A percentile compares a stretch with the other conserved stretches of the same genome.
phyloP scores from a whole-genome alignment of 1,140 invertebrate species.

The Drosophila murphyi region DNA sequence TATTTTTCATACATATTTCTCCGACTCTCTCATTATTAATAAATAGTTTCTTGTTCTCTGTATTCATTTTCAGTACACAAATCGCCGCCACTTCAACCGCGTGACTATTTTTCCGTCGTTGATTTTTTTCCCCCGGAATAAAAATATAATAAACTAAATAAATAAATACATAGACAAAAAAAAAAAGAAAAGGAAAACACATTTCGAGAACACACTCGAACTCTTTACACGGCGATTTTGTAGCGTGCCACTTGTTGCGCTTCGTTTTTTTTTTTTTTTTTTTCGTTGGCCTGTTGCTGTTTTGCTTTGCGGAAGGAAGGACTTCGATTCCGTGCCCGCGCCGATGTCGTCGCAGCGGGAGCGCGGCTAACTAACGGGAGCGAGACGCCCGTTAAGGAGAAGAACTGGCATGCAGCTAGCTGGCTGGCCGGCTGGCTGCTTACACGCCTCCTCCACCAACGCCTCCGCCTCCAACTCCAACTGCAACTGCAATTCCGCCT shows the following conservation, averaged over 20 bases:
- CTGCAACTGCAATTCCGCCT: slow-evolving; percentile 4
- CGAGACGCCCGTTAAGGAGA: slow-evolving; percentile 13
- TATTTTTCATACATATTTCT: slow-evolving; percentile 46
- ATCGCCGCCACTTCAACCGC: slow-evolving; percentile 51
- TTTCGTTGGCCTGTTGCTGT: background rate
- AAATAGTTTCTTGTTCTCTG: slow-evolving; percentile 81
- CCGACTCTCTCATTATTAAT: slow-evolving; percentile 75
- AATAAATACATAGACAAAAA: background rate
- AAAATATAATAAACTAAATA: background rate
- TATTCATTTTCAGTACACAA: slow-evolving; percentile 76
- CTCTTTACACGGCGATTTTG: background rate
- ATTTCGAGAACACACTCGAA: background rate
- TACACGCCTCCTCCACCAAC: slow-evolving; percentile 34
- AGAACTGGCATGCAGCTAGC: slow-evolving; percentile 62
- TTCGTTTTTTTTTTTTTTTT: background rate
- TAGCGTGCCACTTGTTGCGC: slow-evolving; percentile 30
- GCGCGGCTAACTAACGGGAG: slow-evolving; percentile 20
- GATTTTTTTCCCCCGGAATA: slow-evolving; percentile 4
- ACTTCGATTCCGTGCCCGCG: background rate
- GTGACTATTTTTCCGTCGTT: slow-evolving; percentile 36
- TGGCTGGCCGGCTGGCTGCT: slow-evolving; percentile 61
- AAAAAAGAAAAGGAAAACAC: background rate
- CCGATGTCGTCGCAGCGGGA: slow-evolving; percentile 28
- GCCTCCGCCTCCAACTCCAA: slow-evolving; percentile 6
- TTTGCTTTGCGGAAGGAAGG: no score